Base-by-base conservation (phyloP, 2,888 invertebrate species). In the Argynnis bischoffii region DNA sequence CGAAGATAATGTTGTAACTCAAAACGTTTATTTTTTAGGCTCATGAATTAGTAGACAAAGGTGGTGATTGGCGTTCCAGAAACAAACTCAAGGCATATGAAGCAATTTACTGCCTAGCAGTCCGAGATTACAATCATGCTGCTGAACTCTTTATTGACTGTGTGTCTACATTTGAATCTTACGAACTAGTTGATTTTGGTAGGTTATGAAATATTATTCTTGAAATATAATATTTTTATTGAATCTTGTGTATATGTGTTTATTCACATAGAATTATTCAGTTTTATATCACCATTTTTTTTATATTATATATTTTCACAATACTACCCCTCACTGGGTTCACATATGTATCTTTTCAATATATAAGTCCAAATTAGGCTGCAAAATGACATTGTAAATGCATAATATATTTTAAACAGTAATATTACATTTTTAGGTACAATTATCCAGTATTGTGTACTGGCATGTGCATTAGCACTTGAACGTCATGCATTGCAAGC, bases 51-150 rank as follows among this genome's bases (percentile, higher is more conserved):
- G 98, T 99, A 73, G 99, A 99, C 87, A 98, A 99, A 92, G 99
- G 99, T 73, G 99, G 99, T 15, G 99, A 99, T 87, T 99, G 99
- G 99, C 99, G 99, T 81, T 95, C 99, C 61, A 95, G 99, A 76
- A 99, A 99, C 87, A 96, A 99, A 74, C 93, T 99, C 41, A 99
- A 99, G 90, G 99, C 99, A 0, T 98, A 98, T 82, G 98, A 98
- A 90, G 99, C 99, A 55, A 96, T 99, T 54, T 99, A 99, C 86
- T 97, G 98, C 76, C 96, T 99, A 88, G 97, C 99, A 0, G 96
- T 99, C 53, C 94, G 99, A 72, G 99, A 99, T 85, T 99, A 99
- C 86, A 98, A 98, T 85, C 96, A 95, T 76, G 99, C 99, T 13
- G 98, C 99, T 0, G 96, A 95, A 72, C 95, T 99, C 74, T 99